Conservation (phyloP, 2,113 vertebrate species). For the Pseudorhombus dupliciocellatus region DNA sequence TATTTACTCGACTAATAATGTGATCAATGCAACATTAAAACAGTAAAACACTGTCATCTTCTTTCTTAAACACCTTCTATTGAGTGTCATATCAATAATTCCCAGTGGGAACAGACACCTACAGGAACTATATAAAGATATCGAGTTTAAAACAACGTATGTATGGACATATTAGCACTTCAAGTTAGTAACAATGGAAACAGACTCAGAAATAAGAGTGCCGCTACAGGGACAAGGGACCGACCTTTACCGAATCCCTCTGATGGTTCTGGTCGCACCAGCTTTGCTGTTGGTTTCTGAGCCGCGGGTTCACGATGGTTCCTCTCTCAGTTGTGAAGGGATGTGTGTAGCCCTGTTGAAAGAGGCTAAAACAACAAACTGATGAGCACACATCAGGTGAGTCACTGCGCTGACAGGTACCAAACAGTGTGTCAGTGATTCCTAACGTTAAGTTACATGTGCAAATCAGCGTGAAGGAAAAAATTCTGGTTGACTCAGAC, state of each 20-base stretch:
- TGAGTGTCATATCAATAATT: not conserved
- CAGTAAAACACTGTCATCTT: too few species aligned
- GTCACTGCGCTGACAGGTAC: not conserved
- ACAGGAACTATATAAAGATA: not conserved
- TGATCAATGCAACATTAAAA: not conserved
- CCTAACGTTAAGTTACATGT: not conserved
- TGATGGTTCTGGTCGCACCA: not conserved
- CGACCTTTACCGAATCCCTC: conserved; percentile 22
- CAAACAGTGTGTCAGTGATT: not conserved
- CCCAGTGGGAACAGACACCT: not conserved
- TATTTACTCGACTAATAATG: not conserved
- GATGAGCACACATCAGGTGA: not conserved
- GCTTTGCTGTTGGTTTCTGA: not conserved
- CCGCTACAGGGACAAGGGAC: not conserved
- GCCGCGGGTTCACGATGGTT: not conserved
- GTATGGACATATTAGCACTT: too few species aligned
- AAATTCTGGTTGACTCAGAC: not conserved
- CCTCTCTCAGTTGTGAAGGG: not conserved
- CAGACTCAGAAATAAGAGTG: too few species aligned
- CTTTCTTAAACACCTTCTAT: not conserved
- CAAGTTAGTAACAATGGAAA: too few species aligned
- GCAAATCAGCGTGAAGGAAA: too few species aligned
- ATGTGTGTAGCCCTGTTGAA: not conserved
- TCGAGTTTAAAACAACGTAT: too few species aligned
- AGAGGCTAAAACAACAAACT: not conserved